Conservation (phyloP, 2,797 vertebrate species). For the Tamandua tetradactyla region DNA sequence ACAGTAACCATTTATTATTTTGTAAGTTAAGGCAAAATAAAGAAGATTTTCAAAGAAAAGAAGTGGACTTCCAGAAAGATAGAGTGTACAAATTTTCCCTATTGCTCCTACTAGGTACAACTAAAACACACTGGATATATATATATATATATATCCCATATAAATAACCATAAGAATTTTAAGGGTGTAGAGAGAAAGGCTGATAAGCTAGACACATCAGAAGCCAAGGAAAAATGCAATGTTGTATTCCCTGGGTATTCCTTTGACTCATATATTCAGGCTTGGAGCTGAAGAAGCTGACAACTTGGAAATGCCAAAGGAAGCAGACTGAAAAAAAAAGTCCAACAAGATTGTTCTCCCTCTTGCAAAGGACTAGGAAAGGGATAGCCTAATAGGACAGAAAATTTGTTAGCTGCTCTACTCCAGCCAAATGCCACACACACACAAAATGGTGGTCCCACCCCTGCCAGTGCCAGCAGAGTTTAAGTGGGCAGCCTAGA, state of each 20-base stretch:
- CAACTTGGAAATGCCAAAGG: background rate
- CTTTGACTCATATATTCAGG: background rate
- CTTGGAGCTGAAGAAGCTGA: background rate
- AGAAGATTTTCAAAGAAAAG: background rate
- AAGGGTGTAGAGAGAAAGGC: background rate
- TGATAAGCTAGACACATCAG: background rate
- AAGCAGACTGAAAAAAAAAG: background rate
- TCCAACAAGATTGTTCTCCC: background rate
- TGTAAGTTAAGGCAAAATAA: background rate
- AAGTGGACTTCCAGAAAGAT: background rate
- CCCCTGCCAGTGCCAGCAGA: background rate
- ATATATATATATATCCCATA: too few species aligned
- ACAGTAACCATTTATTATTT: background rate
- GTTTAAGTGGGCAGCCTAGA: background rate
- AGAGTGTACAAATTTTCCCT: background rate
- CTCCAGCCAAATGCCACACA: background rate
- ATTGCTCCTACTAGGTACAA: background rate
- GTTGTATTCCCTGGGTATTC: background rate
- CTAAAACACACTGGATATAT: background rate
- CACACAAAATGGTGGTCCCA: background rate
- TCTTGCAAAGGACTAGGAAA: background rate
- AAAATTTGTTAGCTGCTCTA: background rate
- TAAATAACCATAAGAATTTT: too few species aligned
- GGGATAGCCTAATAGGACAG: background rate
- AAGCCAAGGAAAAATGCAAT: background rate